Evolutionary conservation across 2,113 vertebrate genomes (phyloP).

Genomic region (Cromileptes altivelis): DNA sequence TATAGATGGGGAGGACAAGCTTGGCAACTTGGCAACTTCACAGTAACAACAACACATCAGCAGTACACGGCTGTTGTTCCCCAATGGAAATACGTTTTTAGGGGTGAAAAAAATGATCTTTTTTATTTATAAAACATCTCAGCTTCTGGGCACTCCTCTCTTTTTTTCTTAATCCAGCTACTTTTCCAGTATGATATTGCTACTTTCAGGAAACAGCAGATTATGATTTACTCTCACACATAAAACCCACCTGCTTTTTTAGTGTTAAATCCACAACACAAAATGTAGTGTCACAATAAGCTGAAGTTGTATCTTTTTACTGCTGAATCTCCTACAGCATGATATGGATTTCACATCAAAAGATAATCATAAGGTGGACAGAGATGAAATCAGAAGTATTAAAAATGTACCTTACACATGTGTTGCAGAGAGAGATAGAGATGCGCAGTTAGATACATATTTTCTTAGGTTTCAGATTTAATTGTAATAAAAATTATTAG

Average conservation of each 20-base stretch:
- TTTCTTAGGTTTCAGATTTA: slow-evolving; percentile 24
- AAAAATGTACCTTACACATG: neutral
- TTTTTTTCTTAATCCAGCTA: too few species aligned
- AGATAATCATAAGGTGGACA: slow-evolving; percentile 19
- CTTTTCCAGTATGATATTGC: neutral
- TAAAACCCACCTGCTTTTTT: slow-evolving; percentile 17
- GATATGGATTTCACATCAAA: slow-evolving; percentile 70
- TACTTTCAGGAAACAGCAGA: neutral
- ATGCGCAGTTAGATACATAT: neutral
- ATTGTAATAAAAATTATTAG: slow-evolving; percentile 51
- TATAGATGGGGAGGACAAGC: too few species aligned
- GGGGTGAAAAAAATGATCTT: neutral
- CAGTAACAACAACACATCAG: too few species aligned
- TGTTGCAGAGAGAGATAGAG: neutral
- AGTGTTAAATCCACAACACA: slow-evolving; percentile 9
- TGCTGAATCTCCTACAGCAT: slow-evolving; percentile 46
- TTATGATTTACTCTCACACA: slow-evolving; percentile 20
- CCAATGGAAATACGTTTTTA: neutral
- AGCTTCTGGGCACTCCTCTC: neutral
- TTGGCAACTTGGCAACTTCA: too few species aligned
- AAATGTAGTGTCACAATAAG: slow-evolving; percentile 4
- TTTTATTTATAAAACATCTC: neutral
- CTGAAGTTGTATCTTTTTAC: slow-evolving; percentile 52
- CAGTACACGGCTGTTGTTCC: too few species aligned
- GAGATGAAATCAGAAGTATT: slow-evolving; percentile 32